Conservation (phyloP, 2,888 invertebrate species). For the Trichogramma evanescens region DNA sequence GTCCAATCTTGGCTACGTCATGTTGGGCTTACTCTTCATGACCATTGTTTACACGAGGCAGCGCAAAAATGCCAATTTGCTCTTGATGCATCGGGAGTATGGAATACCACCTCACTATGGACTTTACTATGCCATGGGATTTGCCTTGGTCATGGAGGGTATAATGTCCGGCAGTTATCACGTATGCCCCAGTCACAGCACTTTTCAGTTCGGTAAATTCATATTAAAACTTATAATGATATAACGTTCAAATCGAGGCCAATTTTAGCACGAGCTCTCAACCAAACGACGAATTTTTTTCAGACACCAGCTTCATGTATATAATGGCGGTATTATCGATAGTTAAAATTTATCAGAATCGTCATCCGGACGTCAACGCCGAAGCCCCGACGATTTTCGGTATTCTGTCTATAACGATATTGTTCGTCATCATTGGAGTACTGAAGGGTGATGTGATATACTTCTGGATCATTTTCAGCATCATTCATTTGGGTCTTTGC, state of each 20-base stretch:
- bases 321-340: slow-evolving; percentile 79
- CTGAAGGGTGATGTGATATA: slow-evolving; percentile 53
- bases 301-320: slow-evolving; percentile 91
- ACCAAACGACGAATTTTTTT: slow-evolving; percentile 23
- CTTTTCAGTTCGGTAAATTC: slow-evolving; percentile 78
- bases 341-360: slow-evolving; percentile 79
- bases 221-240: neutral
- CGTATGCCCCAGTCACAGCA: slow-evolving; percentile 80
- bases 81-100: slow-evolving; percentile 46
- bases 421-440: slow-evolving; percentile 63
- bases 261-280: slow-evolving; percentile 20
- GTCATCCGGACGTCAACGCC: slow-evolving; percentile 84
- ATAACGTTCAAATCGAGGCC: neutral
- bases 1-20: slow-evolving; percentile 75
- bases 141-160: slow-evolving; percentile 80
- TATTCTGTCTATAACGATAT: slow-evolving; percentile 70
- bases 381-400: slow-evolving; percentile 73
- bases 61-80: slow-evolving; percentile 40
- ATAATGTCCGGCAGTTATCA: slow-evolving; percentile 82
- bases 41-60: slow-evolving; percentile 60
- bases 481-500: slow-evolving; percentile 61
- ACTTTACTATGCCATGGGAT: slow-evolving; percentile 78
- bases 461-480: slow-evolving; percentile 69
- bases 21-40: slow-evolving; percentile 72
- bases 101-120: slow-evolving; percentile 78